These are phyloP conservation scores for Diorhabda elongata DNA, from an alignment of 1,140 invertebrate genomes.

Conservation along the genomic window DNA sequence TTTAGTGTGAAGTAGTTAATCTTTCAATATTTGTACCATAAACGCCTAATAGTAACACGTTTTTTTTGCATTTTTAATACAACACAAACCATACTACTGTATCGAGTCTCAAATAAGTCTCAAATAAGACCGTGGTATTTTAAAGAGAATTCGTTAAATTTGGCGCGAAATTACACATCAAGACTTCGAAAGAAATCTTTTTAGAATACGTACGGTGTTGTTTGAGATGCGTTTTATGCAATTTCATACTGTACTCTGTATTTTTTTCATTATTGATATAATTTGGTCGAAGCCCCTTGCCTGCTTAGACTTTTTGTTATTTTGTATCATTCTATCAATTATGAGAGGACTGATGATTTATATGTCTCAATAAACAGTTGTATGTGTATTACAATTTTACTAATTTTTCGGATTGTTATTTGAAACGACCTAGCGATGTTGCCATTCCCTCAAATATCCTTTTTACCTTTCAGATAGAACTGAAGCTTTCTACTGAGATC, in stretches of 20 bases:
- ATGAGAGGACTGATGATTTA: conserved; percentile 51
- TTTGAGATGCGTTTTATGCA: conserved; percentile 16
- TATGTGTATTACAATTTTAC: conserved; percentile 63
- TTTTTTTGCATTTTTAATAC: conserved; percentile 37
- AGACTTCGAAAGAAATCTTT: neutral
- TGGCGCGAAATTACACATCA: conserved; percentile 7
- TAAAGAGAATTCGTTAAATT: neutral
- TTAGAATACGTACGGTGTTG: neutral
- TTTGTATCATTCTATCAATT: conserved; percentile 46
- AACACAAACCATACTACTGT: conserved; percentile 34
- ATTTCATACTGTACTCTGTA: conserved; percentile 18
- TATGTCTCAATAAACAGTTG: conserved; percentile 68
- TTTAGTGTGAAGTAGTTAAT: conserved; percentile 59
- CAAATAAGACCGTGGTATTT: neutral
- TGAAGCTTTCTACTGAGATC: neutral
- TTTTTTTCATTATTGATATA: conserved; percentile 27
- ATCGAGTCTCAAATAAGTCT: neutral
- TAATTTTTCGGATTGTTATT: conserved; percentile 40
- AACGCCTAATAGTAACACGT: conserved; percentile 45
- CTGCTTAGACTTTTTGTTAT: conserved; percentile 31
- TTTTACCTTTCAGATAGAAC: neutral
- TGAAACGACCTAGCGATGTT: too few species aligned
- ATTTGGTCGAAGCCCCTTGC: conserved; percentile 25
- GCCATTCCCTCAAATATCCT: neutral
- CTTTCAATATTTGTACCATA: conserved; percentile 47